Conservation (phyloP, 1,140 invertebrate species). For the Archivesica marissinica region DNA sequence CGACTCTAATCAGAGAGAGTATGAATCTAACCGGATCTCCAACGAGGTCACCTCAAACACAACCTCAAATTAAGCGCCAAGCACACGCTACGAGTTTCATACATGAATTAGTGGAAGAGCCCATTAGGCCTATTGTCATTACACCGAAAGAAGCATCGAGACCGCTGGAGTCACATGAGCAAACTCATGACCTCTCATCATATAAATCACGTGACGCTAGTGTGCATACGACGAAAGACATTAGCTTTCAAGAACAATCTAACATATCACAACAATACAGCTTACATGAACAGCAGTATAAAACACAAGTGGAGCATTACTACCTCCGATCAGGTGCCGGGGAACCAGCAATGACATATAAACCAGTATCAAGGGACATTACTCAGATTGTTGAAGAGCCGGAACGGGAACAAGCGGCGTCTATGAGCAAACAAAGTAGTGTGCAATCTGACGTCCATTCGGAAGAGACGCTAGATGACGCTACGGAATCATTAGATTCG, state of each 20-base stretch:
- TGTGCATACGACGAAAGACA: neutral
- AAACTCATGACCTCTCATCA: neutral
- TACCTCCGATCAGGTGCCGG: constrained; percentile 50
- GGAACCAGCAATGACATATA: constrained; percentile 46
- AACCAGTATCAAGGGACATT: constrained; percentile 51
- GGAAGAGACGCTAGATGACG: constrained; percentile 62
- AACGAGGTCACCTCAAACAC: neutral
- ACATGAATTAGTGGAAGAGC: constrained; percentile 33
- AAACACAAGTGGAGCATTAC: constrained; percentile 48
- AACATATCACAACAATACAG: constrained; percentile 28
- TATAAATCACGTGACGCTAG: constrained; percentile 4
- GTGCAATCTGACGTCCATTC: constrained; percentile 63
- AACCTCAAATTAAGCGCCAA: constrained; percentile 6
- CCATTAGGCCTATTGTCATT: constrained; percentile 13
- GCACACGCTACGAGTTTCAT: constrained; percentile 14
- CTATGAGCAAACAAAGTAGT: constrained; percentile 59
- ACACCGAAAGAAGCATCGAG: constrained; percentile 5
- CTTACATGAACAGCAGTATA: neutral
- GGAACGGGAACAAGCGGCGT: constrained; percentile 43
- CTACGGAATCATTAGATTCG: constrained; percentile 69
- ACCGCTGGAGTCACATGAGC: neutral
- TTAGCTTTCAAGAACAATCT: neutral
- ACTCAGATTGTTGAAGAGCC: constrained; percentile 56
- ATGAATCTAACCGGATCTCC: constrained; percentile 42
- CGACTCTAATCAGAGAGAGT: constrained; percentile 53